Evolutionary conservation across 1,140 invertebrate genomes (phyloP).

Genomic region (Ceratosolen fusciceps): DNA sequence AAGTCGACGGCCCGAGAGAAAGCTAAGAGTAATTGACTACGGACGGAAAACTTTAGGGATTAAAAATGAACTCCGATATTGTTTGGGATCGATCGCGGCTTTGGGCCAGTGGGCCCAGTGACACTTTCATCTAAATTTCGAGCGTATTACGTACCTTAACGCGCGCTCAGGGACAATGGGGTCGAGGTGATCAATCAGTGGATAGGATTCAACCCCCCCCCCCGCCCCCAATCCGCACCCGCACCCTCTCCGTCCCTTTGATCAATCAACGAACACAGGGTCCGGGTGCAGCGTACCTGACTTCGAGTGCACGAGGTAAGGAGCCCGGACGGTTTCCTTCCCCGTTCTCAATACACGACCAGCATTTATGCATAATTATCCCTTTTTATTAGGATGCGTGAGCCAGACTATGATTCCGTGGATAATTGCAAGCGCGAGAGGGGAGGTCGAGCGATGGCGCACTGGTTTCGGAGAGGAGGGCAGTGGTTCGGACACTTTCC

Average conservation of each 20-base stretch:
- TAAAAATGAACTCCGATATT: too few relatives aligned
- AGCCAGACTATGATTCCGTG: background rate
- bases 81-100: too few relatives aligned
- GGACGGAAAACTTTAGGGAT: too few relatives aligned
- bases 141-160: too few relatives aligned
- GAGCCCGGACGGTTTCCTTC: constrained; percentile 17
- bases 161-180: too few relatives aligned
- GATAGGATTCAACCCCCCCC: background rate
- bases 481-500: background rate
- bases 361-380: constrained; percentile 41
- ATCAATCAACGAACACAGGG: background rate
- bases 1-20: too few relatives aligned
- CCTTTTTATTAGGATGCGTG: constrained; percentile 20
- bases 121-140: too few relatives aligned
- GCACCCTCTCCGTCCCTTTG: background rate
- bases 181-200: constrained; percentile 40
- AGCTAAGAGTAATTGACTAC: too few relatives aligned
- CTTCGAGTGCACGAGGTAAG: constrained; percentile 15
- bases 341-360: constrained; percentile 20
- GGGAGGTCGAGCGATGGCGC: background rate
- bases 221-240: background rate
- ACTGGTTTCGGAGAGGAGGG: background rate
- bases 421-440: too few relatives aligned
- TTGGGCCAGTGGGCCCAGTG: too few relatives aligned
- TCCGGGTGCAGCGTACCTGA: background rate